Conservation (phyloP, 1,140 invertebrate species). For the Papilio machaon region DNA sequence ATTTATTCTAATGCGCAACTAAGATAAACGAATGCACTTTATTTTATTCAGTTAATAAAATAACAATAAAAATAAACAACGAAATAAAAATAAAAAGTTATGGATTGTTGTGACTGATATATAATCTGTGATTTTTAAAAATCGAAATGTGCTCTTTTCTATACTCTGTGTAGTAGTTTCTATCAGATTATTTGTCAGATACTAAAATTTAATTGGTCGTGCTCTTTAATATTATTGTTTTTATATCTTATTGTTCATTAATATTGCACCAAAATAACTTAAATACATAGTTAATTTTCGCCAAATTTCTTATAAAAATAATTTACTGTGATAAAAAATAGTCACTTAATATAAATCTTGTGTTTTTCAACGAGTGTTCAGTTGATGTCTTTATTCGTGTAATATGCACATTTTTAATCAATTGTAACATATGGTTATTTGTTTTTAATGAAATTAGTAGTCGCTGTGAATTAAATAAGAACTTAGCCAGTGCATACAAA, state of each 20-base stretch:
- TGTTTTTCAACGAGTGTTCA: slow-evolving; percentile 3
- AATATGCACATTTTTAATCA: not conserved
- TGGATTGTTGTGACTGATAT: not conserved
- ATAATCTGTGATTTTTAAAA: not conserved
- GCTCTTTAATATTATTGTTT: not conserved
- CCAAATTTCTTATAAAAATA: not conserved
- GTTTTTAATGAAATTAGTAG: not conserved
- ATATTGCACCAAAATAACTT: not conserved
- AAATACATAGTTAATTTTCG: not conserved
- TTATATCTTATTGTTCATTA: not conserved
- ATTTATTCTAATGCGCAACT: not conserved
- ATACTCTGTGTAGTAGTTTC: not conserved
- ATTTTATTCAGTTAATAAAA: not conserved
- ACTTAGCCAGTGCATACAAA: not conserved
- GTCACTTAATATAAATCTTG: not conserved
- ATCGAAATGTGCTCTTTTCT: not conserved
- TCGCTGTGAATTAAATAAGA: not conserved
- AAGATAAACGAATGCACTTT: not conserved
- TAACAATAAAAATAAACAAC: not conserved
- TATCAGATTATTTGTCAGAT: not conserved
- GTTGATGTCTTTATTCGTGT: slow-evolving; percentile 2
- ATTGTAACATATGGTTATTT: slow-evolving; percentile 9
- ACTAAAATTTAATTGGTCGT: not conserved
- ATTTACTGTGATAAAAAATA: slow-evolving; percentile 14
- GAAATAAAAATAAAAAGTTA: not conserved